Conservation (phyloP, 2,797 vertebrate species). For the Lates japonicus region DNA sequence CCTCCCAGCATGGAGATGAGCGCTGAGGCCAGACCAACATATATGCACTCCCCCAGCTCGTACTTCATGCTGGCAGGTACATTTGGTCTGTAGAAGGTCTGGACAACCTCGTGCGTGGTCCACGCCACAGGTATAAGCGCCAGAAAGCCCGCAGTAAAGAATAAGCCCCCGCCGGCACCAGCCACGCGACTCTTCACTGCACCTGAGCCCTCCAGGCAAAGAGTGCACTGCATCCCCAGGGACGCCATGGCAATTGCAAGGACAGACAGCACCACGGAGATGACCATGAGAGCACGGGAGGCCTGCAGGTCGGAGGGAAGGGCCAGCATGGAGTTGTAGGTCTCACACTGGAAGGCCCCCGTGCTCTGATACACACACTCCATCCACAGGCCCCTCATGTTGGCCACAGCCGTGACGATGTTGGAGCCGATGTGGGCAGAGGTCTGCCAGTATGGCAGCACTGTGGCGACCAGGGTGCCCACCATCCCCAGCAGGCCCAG, state of each 20-base stretch:
- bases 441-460: constrained; percentile 93
- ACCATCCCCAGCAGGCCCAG: constrained; percentile 91
- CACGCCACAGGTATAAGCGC: constrained; percentile 92
- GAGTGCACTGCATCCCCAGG: constrained; percentile 94
- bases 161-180: constrained; percentile 85
- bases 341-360: constrained; percentile 95
- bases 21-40: constrained; percentile 91
- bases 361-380: constrained; percentile 96
- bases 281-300: constrained; percentile 95
- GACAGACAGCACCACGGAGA: constrained; percentile 89
- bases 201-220: constrained; percentile 88
- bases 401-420: constrained; percentile 93
- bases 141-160: constrained; percentile 90
- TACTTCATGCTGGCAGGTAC: constrained; percentile 91
- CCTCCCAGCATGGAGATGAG: constrained; percentile 91
- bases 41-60: constrained; percentile 94
- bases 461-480: constrained; percentile 89
- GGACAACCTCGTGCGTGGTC: constrained; percentile 94
- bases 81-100: constrained; percentile 90
- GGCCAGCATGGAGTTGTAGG: constrained; percentile 95
- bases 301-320: constrained; percentile 91
- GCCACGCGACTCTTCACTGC: constrained; percentile 89
- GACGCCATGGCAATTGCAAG: constrained; percentile 85
- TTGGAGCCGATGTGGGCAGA: constrained; percentile 94
- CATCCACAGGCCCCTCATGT: constrained; percentile 97